phyloP scores from a whole-genome alignment of 1,140 invertebrate species.

The Gryon sp. region DNA sequence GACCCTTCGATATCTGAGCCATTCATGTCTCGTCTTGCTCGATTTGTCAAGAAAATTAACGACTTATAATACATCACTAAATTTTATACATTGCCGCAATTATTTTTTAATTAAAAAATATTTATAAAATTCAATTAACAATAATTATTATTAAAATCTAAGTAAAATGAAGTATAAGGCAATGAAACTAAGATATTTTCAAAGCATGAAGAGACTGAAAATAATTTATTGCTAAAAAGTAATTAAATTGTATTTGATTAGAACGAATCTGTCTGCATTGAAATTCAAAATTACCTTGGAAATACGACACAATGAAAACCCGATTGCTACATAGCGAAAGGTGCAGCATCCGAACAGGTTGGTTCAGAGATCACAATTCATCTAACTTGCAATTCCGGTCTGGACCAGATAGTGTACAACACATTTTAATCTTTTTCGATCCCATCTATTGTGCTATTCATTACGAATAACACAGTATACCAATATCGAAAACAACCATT shows the following conservation, averaged over 20 bases:
- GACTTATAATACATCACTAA: constrained; percentile 46
- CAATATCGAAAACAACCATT: neutral
- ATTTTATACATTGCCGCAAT: too few relatives aligned
- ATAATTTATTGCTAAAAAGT: too few relatives aligned
- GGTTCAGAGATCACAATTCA: constrained; percentile 71
- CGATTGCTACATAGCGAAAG: constrained; percentile 32
- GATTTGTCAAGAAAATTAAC: constrained; percentile 56
- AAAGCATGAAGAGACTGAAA: too few relatives aligned
- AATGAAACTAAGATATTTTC: too few relatives aligned
- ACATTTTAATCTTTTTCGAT: constrained; percentile 34
- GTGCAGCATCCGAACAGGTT: constrained; percentile 73
- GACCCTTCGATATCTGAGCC: constrained; percentile 37
- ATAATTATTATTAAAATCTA: too few relatives aligned
- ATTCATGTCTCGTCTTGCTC: constrained; percentile 50
- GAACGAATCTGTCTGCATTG: too few relatives aligned
- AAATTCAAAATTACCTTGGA: too few relatives aligned
- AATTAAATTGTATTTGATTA: too few relatives aligned
- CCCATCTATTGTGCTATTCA: constrained; percentile 20
- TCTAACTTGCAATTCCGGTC: constrained; percentile 69
- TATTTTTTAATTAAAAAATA: too few relatives aligned
- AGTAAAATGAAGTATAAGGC: too few relatives aligned
- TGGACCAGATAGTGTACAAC: constrained; percentile 65
- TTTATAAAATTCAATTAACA: too few relatives aligned
- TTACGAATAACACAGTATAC: neutral
- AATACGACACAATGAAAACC: too few relatives aligned